phyloP scores from a whole-genome alignment of 2,797 vertebrate species.

The Scarus forsteni region DNA sequence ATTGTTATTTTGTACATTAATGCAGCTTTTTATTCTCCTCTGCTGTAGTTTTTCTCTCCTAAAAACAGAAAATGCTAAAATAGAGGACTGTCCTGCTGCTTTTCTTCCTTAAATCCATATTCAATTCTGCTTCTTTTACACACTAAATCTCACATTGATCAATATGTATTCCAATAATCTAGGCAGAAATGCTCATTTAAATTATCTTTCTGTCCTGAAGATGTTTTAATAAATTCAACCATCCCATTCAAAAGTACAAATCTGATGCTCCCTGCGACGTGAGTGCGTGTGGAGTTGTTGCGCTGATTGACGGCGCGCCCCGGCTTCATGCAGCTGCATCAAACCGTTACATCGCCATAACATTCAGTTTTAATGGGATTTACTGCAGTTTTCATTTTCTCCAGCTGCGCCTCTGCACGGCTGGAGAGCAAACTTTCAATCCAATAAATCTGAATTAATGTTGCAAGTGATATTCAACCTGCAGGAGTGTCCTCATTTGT shows the following conservation, averaged over 20 bases:
- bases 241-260: neutral
- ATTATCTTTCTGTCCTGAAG: neutral
- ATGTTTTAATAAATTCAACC: neutral
- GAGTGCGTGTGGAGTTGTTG: constrained; percentile 54
- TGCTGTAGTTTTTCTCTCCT: neutral
- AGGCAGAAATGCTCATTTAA: neutral
- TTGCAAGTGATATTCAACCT: constrained; percentile 1
- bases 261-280: neutral
- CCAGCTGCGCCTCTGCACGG: constrained; percentile 11
- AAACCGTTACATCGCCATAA: constrained; percentile 20
- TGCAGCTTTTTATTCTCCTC: neutral
- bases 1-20: constrained; percentile 28
- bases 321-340: constrained; percentile 52
- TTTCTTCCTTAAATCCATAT: too few relatives aligned
- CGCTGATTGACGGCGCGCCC: constrained; percentile 54
- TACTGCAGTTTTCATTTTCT: constrained; percentile 37
- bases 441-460: neutral
- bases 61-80: neutral
- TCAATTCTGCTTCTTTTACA: neutral
- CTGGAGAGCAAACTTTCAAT: constrained; percentile 26
- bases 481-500: constrained; percentile 8
- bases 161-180: neutral
- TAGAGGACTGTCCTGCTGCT: neutral
- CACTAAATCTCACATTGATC: neutral
- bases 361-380: constrained; percentile 43